Percentiles rank a stretch among this genome's conserved stretches.
phyloP scores from a whole-genome alignment of 2,113 vertebrate species.

The Meles meles region DNA sequence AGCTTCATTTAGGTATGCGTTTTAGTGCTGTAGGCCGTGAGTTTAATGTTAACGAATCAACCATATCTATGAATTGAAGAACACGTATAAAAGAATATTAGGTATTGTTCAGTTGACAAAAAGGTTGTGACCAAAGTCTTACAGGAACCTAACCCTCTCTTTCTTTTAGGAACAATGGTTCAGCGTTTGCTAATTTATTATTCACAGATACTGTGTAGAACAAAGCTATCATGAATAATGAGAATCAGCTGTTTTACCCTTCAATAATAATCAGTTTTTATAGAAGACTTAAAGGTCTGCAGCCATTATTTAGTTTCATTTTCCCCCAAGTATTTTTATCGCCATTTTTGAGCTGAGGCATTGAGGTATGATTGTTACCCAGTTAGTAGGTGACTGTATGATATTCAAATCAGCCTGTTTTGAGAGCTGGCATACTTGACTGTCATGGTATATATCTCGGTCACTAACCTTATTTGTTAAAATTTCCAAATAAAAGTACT shows the following conservation, averaged over 20 bases:
- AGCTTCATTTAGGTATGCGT: not conserved
- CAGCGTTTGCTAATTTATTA: not conserved
- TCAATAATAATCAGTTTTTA: not conserved
- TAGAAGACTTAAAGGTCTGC: not conserved
- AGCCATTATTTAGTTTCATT: not conserved
- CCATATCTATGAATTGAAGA: not conserved
- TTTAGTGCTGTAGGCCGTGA: not conserved
- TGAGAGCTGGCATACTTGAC: not conserved
- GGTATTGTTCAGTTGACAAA: not conserved
- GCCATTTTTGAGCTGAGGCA: not conserved
- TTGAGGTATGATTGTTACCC: not conserved
- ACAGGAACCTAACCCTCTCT: not conserved
- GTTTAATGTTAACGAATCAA: not conserved
- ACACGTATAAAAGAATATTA: not conserved
- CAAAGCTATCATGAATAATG: not conserved
- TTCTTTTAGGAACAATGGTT: not conserved
- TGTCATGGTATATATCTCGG: not conserved
- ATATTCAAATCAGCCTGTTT: not conserved
- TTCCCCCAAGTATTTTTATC: not conserved
- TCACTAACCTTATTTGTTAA: not conserved
- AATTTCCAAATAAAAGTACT: not conserved
- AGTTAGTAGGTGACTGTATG: not conserved
- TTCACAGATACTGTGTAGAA: not conserved
- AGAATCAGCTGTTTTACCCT: not conserved
- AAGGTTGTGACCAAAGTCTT: not conserved